phyloP scores from a whole-genome alignment of 2,888 invertebrate genomes.

The Catocala nupta region DNA sequence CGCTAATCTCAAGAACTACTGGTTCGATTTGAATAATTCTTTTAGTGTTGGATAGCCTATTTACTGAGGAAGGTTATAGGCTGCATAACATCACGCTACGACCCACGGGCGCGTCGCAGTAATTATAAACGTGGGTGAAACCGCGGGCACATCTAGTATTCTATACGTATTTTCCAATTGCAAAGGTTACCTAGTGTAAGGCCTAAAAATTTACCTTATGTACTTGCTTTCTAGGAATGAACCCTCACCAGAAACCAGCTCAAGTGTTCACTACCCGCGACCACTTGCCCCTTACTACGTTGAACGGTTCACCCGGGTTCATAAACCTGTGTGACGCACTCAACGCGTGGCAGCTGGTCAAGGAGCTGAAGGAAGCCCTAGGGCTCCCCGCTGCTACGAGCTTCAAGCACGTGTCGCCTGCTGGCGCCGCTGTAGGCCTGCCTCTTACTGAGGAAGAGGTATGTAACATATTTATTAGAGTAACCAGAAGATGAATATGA shows the following conservation, averaged over 20 bases:
- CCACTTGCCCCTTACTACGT: slow-evolving; percentile 93
- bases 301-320: slow-evolving; percentile 98
- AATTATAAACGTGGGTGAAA: too few relatives aligned
- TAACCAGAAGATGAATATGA: too few relatives aligned
- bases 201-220: neutral
- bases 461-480: slow-evolving; percentile 76
- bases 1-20: too few relatives aligned
- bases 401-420: slow-evolving; percentile 99
- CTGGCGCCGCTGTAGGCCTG: slow-evolving; percentile 97
- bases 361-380: slow-evolving; percentile 93
- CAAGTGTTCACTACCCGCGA: slow-evolving; percentile 94
- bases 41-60: too few relatives aligned
- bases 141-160: too few relatives aligned
- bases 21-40: too few relatives aligned
- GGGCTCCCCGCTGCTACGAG: slow-evolving; percentile 97
- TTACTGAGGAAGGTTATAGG: too few relatives aligned
- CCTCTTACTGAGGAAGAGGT: slow-evolving; percentile 91
- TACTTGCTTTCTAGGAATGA: slow-evolving; percentile 90
- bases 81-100: too few relatives aligned
- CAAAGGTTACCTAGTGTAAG: neutral
- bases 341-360: slow-evolving; percentile 98
- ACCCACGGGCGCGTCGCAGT: too few relatives aligned
- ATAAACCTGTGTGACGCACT: slow-evolving; percentile 99
- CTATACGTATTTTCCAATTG: too few relatives aligned
- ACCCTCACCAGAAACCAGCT: slow-evolving; percentile 99